Percentiles rank a stretch among this genome's conserved stretches.
These are phyloP conservation scores for Tenthredo scrophulariae DNA, from an alignment of 2,888 invertebrate species.

Conservation along the genomic window DNA sequence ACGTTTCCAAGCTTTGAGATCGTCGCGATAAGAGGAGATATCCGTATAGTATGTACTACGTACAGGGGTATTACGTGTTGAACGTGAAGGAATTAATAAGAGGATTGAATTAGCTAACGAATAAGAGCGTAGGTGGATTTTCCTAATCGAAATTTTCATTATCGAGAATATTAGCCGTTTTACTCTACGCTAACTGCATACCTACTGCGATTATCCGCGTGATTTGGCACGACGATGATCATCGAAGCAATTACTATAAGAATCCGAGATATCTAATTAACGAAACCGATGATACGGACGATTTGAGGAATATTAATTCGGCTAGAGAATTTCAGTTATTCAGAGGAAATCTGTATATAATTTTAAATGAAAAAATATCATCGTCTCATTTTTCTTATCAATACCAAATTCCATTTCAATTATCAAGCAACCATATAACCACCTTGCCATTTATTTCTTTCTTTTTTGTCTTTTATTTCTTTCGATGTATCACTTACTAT, in stretches of 20 bases:
- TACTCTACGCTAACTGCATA: neutral
- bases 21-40: neutral
- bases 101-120: slow-evolving; percentile 73
- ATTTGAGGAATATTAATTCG: neutral
- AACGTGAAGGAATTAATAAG: slow-evolving; percentile 73
- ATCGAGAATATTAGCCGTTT: slow-evolving; percentile 74
- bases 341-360: neutral
- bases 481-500: slow-evolving; percentile 17
- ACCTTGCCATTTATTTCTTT: neutral
- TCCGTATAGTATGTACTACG: slow-evolving; percentile 66
- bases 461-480: neutral
- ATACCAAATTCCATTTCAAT: neutral
- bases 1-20: neutral
- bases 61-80: slow-evolving; percentile 53
- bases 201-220: slow-evolving; percentile 6
- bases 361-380: neutral
- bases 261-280: slow-evolving; percentile 43
- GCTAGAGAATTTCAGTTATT: neutral
- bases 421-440: neutral
- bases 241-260: neutral
- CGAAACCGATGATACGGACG: slow-evolving; percentile 7
- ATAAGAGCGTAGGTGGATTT: neutral
- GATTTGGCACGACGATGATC: neutral
- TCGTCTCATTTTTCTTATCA: slow-evolving; percentile 2
- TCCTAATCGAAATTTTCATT: slow-evolving; percentile 74